A percentile compares a stretch with the other conserved stretches of the same genome.
phyloP scores from a whole-genome alignment of 2,113 vertebrate genomes.

The Apistogramma diplotaenia region DNA sequence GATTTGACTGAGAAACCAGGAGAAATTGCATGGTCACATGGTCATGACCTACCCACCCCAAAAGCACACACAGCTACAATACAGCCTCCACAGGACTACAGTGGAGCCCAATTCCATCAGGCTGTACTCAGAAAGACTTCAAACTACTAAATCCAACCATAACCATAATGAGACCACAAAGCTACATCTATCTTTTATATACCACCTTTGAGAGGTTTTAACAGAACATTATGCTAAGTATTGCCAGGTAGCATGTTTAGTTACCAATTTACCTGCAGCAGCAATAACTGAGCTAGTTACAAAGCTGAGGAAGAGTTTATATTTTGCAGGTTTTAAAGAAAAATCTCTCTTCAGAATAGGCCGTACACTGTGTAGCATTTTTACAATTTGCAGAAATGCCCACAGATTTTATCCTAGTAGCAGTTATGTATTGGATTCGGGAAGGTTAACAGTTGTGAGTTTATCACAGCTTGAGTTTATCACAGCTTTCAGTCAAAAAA shows the following conservation, averaged over 20 bases:
- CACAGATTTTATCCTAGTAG: background rate
- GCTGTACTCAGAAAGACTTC: background rate
- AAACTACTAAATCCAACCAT: background rate
- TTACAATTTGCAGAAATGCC: background rate
- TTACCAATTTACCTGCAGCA: background rate
- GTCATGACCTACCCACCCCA: background rate
- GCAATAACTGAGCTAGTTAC: background rate
- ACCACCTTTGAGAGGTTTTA: background rate
- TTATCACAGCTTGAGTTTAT: background rate
- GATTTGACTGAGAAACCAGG: background rate
- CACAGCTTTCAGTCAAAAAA: background rate
- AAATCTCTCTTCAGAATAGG: background rate
- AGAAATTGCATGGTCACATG: background rate
- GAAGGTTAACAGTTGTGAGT: background rate
- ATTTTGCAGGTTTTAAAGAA: background rate
- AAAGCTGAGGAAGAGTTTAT: background rate
- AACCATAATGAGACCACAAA: background rate
- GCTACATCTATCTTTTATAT: background rate
- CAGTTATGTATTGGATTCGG: background rate
- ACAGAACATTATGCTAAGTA: background rate
- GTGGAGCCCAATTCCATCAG: background rate
- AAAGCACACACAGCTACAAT: background rate
- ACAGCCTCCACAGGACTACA: background rate
- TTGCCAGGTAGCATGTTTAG: background rate
- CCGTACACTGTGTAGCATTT: background rate